Base-by-base conservation (phyloP, 2,113 vertebrate species). In the Oxyruncus cristatus region DNA sequence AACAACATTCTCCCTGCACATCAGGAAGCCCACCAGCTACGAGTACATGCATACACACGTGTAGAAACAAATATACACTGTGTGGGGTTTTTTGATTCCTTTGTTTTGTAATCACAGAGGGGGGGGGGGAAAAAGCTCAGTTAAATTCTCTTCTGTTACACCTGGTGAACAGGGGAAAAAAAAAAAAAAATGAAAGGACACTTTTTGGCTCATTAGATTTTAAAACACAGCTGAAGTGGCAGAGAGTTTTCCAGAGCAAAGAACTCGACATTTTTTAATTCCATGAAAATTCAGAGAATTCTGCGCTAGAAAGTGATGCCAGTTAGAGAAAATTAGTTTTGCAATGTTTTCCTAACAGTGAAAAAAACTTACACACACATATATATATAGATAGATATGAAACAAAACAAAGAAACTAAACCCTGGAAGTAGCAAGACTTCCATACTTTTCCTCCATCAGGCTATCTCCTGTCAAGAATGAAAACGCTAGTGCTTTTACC, bases 181-280 rank as follows among this genome's bases (percentile, higher is more conserved):
- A 24, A 55, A 52, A 32, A 30, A 66, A 49, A 35, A 71, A 3
- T 19, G 13, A 46, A 59, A 58, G 46, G 8, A 62, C 14, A 12
- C 3, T 62, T 90, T 94, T 83, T 53, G 52, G 50, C 59, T 59
- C 30, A 52, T 44, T 49, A 37, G 37, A 80, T 50, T 83, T 92
- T 70, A 90, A 90, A 84, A 77, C 27, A 30, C 47, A 73, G 47
- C 30, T 77, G 55, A 92, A 85, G 42, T 7, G 17, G 47, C 33
- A 76, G 58, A 27, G 67, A 63, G 35, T 67, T 55, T 85, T 89
- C 75, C 55, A 77, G 62, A 86, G 68, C 50, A 73, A 88, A 95
- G 46, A 85, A 80, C 19, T 19, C 6, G 8, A 20, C 4, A 1
- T 23, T 47, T 81, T 89, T 72, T 5, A 81, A 87, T 68, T 78